Base-by-base conservation (phyloP, 2,113 vertebrate species). In the Fulmarus glacialis region DNA sequence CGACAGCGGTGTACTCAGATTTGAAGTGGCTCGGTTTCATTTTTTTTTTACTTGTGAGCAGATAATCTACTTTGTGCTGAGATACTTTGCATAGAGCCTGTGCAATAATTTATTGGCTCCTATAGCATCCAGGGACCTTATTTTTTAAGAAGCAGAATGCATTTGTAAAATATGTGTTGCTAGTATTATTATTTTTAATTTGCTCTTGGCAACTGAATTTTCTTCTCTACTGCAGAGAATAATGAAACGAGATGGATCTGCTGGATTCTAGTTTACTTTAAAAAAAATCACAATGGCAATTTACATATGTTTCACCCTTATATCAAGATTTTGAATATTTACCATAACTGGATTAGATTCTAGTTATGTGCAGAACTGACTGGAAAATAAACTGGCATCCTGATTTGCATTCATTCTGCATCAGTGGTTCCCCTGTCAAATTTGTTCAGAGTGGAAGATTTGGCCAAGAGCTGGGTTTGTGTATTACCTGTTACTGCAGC, bases 401-500 rank as follows among this genome's bases (percentile, higher is more conserved):
- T 82, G 89, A 95, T 96, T 96, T 97, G 48, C 87, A 93, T 96
- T 96, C 83, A 53, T 96, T 96, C 96, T 91, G 95, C 87, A 55
- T 88, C 93, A 82, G 48, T 70, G 53, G 17, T 64, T 97, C 45
- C 62, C 40, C 50, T 93, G 95, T 96, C 94, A 93, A 45, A 91
- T 82, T 66, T 68, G 68, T 56, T 95, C 81, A 93, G 21, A n/a
- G 89, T 60, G 45, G 73, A 89, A 68, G 56, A 82, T 58, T 38
- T 82, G 80, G 73, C 91, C 87, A 62, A 52, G 83, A 85, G 83
- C 88, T 93, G 67, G n/a, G 32, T 81, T 83, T 92, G 34, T 91
- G 81, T 58, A 73, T 93, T 92, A 94, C 95, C 96, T 95, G 77
- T 68, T 91, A 80, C 93, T 96, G 81, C 81, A 91, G 87, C 83